Conservation (phyloP, 2,888 invertebrate species). For the Isotomurus palustris region DNA sequence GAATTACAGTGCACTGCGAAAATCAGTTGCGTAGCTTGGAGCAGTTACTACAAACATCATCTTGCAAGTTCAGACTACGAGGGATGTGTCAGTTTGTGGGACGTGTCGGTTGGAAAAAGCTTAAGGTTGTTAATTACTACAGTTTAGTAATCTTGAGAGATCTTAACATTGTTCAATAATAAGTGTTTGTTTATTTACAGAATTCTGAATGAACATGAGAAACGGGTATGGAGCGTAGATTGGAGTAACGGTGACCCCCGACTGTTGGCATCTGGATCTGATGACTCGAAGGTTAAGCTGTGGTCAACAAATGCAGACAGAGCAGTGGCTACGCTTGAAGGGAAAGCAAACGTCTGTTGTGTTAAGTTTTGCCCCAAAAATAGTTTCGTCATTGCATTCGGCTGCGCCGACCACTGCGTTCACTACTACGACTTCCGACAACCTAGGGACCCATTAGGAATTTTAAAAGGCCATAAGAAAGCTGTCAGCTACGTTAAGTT, state of each 20-base stretch:
- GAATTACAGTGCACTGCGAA: constrained; percentile 90
- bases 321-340: constrained; percentile 81
- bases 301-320: constrained; percentile 86
- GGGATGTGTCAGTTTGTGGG: constrained; percentile 90
- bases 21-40: constrained; percentile 92
- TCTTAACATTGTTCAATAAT: not conserved
- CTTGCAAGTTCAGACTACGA: constrained; percentile 91
- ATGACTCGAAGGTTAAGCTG: constrained; percentile 86
- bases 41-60: constrained; percentile 80
- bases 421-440: constrained; percentile 91
- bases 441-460: constrained; percentile 70
- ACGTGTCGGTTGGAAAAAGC: constrained; percentile 70
- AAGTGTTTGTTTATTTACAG: constrained; percentile 15
- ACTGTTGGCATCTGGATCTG: constrained; percentile 84
- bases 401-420: constrained; percentile 94
- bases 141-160: not conserved
- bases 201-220: constrained; percentile 83
- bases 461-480: constrained; percentile 85
- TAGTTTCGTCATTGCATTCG: constrained; percentile 84
- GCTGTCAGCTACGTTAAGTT: constrained; percentile 94
- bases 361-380: constrained; percentile 83
- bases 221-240: constrained; percentile 92
- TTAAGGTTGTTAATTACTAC: not conserved
- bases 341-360: constrained; percentile 92
- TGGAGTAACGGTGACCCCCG: constrained; percentile 87